phyloP scores from a whole-genome alignment of 1,140 invertebrate genomes.

The Metopolophium dirhodum region DNA sequence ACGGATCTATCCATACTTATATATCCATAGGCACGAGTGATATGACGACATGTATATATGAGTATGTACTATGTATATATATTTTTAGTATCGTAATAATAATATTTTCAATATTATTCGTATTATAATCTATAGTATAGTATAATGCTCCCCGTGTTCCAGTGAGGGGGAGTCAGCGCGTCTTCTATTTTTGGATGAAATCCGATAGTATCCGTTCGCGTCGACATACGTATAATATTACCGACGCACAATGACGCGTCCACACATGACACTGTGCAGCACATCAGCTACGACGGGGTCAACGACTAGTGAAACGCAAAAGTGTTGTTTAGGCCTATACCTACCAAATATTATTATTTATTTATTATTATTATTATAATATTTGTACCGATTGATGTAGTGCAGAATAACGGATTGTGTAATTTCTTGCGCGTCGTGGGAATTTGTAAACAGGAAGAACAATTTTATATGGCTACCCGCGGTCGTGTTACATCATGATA shows the following conservation, averaged over 20 bases:
- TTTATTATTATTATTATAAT: not conserved
- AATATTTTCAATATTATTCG: no score
- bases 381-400: not conserved
- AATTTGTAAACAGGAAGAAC: not conserved
- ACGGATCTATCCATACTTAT: no score
- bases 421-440: not conserved
- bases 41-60: no score
- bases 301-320: not conserved
- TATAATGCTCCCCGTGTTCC: not conserved
- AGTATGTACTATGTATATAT: no score
- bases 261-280: not conserved
- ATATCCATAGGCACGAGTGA: no score
- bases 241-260: not conserved
- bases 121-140: no score
- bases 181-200: conserved; percentile 2
- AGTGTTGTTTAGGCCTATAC: not conserved
- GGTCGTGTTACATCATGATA: not conserved
- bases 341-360: not conserved
- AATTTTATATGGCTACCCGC: not conserved
- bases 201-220: not conserved
- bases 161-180: not conserved
- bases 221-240: not conserved
- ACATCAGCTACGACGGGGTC: not conserved
- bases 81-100: no score
- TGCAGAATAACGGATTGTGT: not conserved